Evolutionary conservation across 2,888 invertebrate species (phyloP), one percentile per base, ranked within the genome.

Genomic region (Parthenolecanium corni): DNA sequence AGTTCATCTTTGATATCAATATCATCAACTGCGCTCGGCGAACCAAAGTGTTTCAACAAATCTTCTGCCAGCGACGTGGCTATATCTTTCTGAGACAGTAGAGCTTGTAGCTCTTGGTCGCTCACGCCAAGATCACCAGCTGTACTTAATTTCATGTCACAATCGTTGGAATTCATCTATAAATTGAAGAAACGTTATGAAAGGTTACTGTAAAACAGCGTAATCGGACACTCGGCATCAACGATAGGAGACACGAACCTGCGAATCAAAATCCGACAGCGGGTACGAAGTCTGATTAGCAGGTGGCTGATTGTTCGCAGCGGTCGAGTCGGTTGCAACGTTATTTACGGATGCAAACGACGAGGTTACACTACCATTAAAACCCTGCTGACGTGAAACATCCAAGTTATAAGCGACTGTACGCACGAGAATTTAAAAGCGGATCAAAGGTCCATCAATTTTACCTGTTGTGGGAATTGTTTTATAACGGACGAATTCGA

Each of bases 61-160:
- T 93, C 90, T 74, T 93, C 93, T 47, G 91, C 89, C 66, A 91
- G 77, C 42, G 87, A 85, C 65, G 89, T 85, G 0, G 84, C 80
- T 54, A 84, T 78, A 70, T 85, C 86, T 68, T 84, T 85, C 68
- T 85, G 83, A 1, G 84, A 82, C n/a, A 87, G 74, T 44, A 86
- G 74, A 65, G 83, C 84, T 68, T 83, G 83, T 40, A 86, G 73
- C 69, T 86, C 86, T 72, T 84, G 83, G 69, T 85, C 85, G 67
- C 80, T 82, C 3, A 83, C 80, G 62, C 78, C 79, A 11, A 79
- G 71, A 66, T 79, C 79, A 24, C 73, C 71, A 3, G 54, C 61
- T 11, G 65, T 53, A 21, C 44, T 46, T 23, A 63, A 54, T 31
- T 63, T 63, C 42, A 63, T 53, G 36, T 63, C 62, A 16, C 65